Percentiles rank a stretch among this genome's conserved stretches.
Evolutionary conservation across 2,888 invertebrate species (phyloP).

Genomic region (Mesodorylaimus sp.): DNA sequence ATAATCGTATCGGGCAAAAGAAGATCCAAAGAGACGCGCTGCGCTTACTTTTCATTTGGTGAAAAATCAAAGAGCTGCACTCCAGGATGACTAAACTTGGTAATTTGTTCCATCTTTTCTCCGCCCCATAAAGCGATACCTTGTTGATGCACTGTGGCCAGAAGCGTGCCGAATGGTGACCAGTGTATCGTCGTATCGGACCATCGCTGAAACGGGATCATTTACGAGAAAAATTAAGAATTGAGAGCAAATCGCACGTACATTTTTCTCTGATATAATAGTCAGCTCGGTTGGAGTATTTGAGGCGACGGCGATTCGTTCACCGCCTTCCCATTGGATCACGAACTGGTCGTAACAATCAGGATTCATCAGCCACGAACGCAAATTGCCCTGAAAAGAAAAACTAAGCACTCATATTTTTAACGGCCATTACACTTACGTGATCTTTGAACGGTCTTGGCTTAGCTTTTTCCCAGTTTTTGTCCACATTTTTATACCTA

Average conservation of each 20-base stretch:
- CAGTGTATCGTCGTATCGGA: constrained; percentile 88
- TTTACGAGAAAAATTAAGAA: neutral
- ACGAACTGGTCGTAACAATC: constrained; percentile 91
- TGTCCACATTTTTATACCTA: constrained; percentile 65
- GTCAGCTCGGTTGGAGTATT: constrained; percentile 72
- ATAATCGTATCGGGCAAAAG: constrained; percentile 6
- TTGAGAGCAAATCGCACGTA: constrained; percentile 16
- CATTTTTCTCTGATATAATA: constrained; percentile 52
- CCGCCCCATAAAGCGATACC: constrained; percentile 97
- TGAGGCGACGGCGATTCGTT: constrained; percentile 64
- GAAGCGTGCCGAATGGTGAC: constrained; percentile 89
- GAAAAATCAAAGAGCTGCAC: constrained; percentile 94
- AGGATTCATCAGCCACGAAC: constrained; percentile 74
- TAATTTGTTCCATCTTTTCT: constrained; percentile 70
- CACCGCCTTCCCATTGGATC: constrained; percentile 60
- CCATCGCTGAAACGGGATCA: constrained; percentile 49
- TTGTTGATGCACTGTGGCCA: constrained; percentile 82
- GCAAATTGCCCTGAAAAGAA: constrained; percentile 57
- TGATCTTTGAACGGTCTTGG: constrained; percentile 69
- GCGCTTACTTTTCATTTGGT: constrained; percentile 64
- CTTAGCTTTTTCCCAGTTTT: constrained; percentile 77
- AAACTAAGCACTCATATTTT: constrained; percentile 15
- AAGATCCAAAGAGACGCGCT: neutral
- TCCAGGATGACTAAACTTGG: constrained; percentile 55
- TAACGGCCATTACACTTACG: too few species aligned